Percentiles rank a stretch among this genome's conserved stretches.
phyloP scores from a whole-genome alignment of 2,888 invertebrate genomes.

The Ecliptopera silaceata region DNA sequence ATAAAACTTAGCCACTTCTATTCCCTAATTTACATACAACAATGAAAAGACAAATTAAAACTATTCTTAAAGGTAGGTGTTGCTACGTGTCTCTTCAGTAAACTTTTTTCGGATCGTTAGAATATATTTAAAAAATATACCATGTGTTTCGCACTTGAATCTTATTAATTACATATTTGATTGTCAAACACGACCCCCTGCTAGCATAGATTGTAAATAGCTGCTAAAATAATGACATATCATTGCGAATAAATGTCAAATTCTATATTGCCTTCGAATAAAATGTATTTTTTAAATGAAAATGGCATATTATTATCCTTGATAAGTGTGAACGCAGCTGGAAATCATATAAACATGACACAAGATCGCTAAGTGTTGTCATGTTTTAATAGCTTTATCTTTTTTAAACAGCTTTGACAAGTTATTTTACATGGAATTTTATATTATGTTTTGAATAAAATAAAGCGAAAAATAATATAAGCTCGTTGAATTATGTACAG shows the following conservation, averaged over 20 bases:
- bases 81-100: no score
- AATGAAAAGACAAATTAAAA: no score
- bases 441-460: no score
- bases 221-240: slow-evolving; percentile 23
- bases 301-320: slow-evolving; percentile 28
- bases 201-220: slow-evolving; percentile 23
- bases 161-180: no score
- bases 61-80: no score
- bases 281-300: slow-evolving; percentile 29
- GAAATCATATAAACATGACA: slow-evolving; percentile 52
- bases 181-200: slow-evolving; percentile 14
- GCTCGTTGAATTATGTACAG: no score
- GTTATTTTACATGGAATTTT: no score
- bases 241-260: slow-evolving; percentile 24
- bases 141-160: not conserved
- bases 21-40: no score
- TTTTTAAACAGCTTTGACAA: slow-evolving; percentile 39
- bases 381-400: slow-evolving; percentile 60
- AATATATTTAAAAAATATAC: not conserved
- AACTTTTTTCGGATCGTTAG: no score
- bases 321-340: slow-evolving; percentile 49
- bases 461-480: no score
- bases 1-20: no score
- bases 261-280: slow-evolving; percentile 23
- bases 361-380: slow-evolving; percentile 48